Conservation (phyloP, 2,888 invertebrate genomes). For the Trileptium ribeirensis region DNA sequence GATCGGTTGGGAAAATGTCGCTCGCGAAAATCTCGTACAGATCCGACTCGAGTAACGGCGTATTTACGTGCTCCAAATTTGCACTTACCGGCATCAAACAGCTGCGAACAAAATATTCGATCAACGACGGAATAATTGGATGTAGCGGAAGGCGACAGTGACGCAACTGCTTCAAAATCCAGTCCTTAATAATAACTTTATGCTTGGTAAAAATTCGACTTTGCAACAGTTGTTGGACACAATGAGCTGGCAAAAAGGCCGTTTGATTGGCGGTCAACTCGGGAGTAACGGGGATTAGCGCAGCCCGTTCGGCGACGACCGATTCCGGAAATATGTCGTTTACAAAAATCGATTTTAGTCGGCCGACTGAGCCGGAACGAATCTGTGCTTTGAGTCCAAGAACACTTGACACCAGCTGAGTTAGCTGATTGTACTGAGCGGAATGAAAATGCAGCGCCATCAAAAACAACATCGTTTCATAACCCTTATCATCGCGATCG, state of each 20-base stretch:
- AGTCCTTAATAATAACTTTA: conserved; percentile 81
- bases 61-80: conserved; percentile 10
- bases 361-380: conserved; percentile 73
- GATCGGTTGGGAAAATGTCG: conserved; percentile 54
- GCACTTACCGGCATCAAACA: conserved; percentile 59
- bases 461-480: conserved; percentile 83
- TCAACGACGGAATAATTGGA: conserved; percentile 79
- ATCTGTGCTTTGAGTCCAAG: conserved; percentile 77
- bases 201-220: conserved; percentile 90
- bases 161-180: conserved; percentile 90
- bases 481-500: conserved; percentile 37
- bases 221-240: conserved; percentile 86
- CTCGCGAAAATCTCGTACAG: too few relatives aligned
- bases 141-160: conserved; percentile 81
- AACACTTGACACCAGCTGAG: conserved; percentile 84
- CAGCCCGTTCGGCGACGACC: conserved; percentile 83
- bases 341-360: conserved; percentile 86
- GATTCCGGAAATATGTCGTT: conserved; percentile 95
- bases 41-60: background rate
- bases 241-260: conserved; percentile 88
- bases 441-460: conserved; percentile 96
- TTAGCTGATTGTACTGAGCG: conserved; percentile 82
- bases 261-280: conserved; percentile 77
- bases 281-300: conserved; percentile 85
- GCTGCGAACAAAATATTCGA: conserved; percentile 89